Evolutionary conservation across 2,888 invertebrate genomes (phyloP), one percentile per base, ranked within the genome.

Genomic region (Sturmia bella): DNA sequence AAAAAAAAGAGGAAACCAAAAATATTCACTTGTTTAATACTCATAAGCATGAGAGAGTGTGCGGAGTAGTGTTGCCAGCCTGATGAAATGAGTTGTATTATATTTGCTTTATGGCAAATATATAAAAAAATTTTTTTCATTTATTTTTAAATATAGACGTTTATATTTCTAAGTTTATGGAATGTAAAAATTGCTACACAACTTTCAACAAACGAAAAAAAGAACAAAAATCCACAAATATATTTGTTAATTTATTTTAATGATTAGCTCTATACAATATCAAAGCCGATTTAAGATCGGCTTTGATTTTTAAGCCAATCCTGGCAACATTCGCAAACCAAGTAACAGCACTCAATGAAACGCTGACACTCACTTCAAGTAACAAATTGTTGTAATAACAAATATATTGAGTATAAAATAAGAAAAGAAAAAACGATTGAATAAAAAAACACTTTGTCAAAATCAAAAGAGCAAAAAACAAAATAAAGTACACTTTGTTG

Each of bases 21-120:
- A 45, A 48, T 15, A 75, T 70, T 74, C 82, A 78, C 82, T 80
- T 80, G 80, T 76, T 80, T n/a, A 39, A 63, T 54, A 52, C 48
- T 45, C 19, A 57, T 41, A 45, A 15, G 59, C 66, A 43, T 21
- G 54, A 61, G 70, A 64, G 45, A 54, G 37, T 19, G 27, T 27
- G 27, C 27, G 56, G 21, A 48, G 39, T 63, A 37, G 19, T 39
- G 41, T 54, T 68, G 39, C 54, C 54, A 68, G 21, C 13, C 41
- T 21, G 9, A 45, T 1, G 7, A 32, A 32, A 32, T 7, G 9
- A 32, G 9, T 7, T 32, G 4, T 32, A 6, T 3, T 32, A n/a
- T 32, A 7, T 32, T 9, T 32, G 5, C 32, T 32, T n/a, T n/a
- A n/a, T n/a, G n/a, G n/a, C n/a, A n/a, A n/a, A n/a, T n/a, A n/a